These are phyloP conservation scores for Dascillus cervinus DNA, from an alignment of 2,888 invertebrate genomes.

Conservation along the genomic window DNA sequence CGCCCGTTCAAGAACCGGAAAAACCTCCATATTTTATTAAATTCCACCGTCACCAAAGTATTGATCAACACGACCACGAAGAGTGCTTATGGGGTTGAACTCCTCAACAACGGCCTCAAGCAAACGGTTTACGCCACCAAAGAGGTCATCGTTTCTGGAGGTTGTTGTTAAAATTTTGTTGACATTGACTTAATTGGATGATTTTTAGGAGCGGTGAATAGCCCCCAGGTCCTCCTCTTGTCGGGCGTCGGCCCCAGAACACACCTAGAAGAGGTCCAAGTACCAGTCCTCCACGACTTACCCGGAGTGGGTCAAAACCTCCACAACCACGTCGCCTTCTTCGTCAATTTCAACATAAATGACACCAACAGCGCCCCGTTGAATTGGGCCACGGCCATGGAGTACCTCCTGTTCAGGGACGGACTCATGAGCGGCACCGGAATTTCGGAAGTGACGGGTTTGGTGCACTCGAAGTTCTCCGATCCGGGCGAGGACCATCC, in stretches of 20 bases:
- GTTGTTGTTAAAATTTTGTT: conserved; percentile 17
- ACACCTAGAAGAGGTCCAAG: conserved; percentile 54
- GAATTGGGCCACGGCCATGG: conserved; percentile 92
- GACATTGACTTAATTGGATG: conserved; percentile 29
- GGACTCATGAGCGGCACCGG: conserved; percentile 87
- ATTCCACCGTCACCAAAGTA: conserved; percentile 70
- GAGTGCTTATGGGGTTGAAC: conserved; percentile 71
- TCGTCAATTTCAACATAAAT: conserved; percentile 70
- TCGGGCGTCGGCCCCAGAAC: conserved; percentile 80
- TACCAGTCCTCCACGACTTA: conserved; percentile 62
- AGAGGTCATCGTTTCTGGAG: conserved; percentile 58
- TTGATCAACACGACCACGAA: conserved; percentile 67
- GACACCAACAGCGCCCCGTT: conserved; percentile 77
- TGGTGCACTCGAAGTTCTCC: conserved; percentile 72
- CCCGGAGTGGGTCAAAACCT: conserved; percentile 80
- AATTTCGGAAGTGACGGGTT: conserved; percentile 78
- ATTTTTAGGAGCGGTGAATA: conserved; percentile 69
- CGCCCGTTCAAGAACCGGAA: conserved; percentile 66
- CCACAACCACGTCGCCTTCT: conserved; percentile 78
- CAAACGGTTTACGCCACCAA: conserved; percentile 57
- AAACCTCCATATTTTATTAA: conserved; percentile 77
- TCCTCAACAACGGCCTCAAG: conserved; percentile 50
- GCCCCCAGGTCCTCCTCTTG: conserved; percentile 85
- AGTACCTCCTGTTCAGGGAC: conserved; percentile 79
- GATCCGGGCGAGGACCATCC: conserved; percentile 69